Conservation (phyloP, 1,140 invertebrate genomes). For the Heliothis virescens region DNA sequence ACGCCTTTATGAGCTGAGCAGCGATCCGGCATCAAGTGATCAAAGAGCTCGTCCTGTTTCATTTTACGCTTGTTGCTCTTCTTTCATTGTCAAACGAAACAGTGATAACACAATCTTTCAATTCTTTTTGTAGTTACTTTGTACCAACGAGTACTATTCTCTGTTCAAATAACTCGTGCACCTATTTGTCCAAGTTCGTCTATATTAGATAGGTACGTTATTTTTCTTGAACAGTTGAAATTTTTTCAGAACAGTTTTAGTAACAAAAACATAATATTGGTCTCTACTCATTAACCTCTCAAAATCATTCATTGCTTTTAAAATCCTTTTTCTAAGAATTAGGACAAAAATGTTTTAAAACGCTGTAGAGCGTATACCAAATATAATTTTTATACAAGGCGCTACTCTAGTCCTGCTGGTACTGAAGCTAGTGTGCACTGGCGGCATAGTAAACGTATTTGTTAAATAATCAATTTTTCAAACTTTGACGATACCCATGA, state of each 20-base stretch:
- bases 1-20: constrained; percentile 80
- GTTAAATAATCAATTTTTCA: too few relatives aligned
- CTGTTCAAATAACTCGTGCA: constrained; percentile 32
- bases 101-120: constrained; percentile 70
- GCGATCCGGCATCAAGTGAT: constrained; percentile 76
- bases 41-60: constrained; percentile 79
- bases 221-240: not conserved
- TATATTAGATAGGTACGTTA: not conserved
- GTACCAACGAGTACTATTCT: not conserved
- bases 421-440: too few relatives aligned
- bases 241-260: not conserved
- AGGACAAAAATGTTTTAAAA: too few relatives aligned
- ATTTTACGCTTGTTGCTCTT: constrained; percentile 79
- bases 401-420: too few relatives aligned
- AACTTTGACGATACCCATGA: too few relatives aligned
- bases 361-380: too few relatives aligned
- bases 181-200: not conserved
- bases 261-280: too few relatives aligned
- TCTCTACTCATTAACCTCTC: too few relatives aligned
- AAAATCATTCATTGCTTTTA: too few relatives aligned
- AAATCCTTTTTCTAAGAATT: too few relatives aligned
- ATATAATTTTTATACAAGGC: too few relatives aligned
- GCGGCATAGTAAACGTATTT: too few relatives aligned
- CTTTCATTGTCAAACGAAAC: constrained; percentile 78
- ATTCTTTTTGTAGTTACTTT: constrained; percentile 54